Base-by-base conservation (phyloP, 2,888 invertebrate genomes). In the Andricus curvator region DNA sequence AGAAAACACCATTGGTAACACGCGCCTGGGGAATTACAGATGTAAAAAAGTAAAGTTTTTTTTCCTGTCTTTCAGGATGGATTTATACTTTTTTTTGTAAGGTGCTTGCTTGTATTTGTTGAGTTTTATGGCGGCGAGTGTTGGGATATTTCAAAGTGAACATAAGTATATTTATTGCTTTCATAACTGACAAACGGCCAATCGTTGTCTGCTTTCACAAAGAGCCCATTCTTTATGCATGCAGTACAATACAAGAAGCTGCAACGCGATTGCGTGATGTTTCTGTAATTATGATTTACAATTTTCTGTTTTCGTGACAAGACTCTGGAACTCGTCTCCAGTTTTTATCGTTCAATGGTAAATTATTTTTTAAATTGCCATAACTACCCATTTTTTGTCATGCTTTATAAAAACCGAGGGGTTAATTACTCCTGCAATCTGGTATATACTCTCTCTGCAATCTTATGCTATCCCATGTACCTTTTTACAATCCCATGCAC, bases 31-130 rank as follows among this genome's bases (percentile, higher is more conserved):
- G 60, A 60, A 60, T 60, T 60, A 60, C 65, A 44, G 67, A 60
- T 70, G 51, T 80, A 77, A 79, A 82, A 78, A 66, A 56, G 13
- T 60, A 4, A 3, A 13, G 13, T 11, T 60, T 60, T 60, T 60
- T 60, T 22, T 22, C 22, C 22, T 60, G 60, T 22, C 60, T 60
- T 60, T 60, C 22, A 22, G 9, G 9, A 22, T 60, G 11, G 60
- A 60, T 60, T 60, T 60, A 60, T 60, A 13, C 5, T 60, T 22
- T 22, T n/a, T n/a, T 60, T 22, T 60, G 11, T 22, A 22, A 11
- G 11, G 22, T 60, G n/a, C 60, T 60, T 60, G 60, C 22, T 60
- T 60, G 60, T 13, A 60, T 60, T 60, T 60, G 60, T 22, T 60
- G 22, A 60, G 11, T 60, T 60, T 60, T 60, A 22, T 60, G 22